Percentiles rank a stretch among this genome's conserved stretches.
Conservation (phyloP, 1,140 invertebrate species). For the Cyclargus thomasi region DNA sequence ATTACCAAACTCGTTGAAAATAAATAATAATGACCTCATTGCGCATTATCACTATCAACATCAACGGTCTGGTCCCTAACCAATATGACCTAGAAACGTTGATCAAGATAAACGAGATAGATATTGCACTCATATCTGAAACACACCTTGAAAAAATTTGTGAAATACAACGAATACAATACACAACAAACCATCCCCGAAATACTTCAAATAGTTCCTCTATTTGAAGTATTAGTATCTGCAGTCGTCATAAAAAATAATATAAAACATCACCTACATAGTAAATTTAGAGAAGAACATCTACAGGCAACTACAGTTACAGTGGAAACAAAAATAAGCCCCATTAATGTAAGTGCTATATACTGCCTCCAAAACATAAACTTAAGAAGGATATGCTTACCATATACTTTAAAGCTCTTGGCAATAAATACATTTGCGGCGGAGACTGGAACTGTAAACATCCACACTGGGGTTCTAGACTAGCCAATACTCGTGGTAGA, state of each 20-base stretch:
- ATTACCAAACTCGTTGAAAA: no score
- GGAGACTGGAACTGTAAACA: slow-evolving; percentile 5
- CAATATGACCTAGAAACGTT: no score
- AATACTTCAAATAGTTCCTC: neutral
- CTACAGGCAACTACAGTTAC: neutral
- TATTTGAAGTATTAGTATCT: no score
- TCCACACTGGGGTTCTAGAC: neutral
- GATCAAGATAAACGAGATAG: neutral
- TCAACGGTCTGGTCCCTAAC: no score
- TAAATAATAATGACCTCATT: no score
- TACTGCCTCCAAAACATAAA: slow-evolving; percentile 1
- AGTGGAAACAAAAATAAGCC: neutral
- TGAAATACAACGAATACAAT: neutral
- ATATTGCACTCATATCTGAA: neutral
- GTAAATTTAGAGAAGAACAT: neutral
- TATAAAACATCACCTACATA: neutral
- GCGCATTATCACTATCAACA: no score
- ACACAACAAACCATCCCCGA: neutral
- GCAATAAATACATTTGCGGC: neutral
- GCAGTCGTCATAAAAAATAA: neutral
- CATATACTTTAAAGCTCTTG: neutral
- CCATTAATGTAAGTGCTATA: neutral
- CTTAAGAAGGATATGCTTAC: neutral
- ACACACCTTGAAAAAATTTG: neutral
- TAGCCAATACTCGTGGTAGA: neutral